Base-by-base conservation (phyloP, 92 coral and sea anemone genomes). In the Siderastrea radians region DNA sequence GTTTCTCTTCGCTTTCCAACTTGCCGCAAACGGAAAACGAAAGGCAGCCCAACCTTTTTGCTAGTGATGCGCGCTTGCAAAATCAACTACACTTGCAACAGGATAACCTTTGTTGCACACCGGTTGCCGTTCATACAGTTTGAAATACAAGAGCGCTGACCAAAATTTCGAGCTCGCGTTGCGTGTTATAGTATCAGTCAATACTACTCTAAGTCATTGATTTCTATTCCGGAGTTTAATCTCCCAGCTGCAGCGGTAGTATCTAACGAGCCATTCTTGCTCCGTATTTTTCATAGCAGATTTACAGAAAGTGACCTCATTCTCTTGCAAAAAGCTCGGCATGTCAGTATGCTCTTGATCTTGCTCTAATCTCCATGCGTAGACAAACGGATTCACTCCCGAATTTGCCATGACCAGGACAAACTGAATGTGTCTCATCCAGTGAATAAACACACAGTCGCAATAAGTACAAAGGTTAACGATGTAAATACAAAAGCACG, bases 351-450 rank as follows among this genome's bases (percentile, higher is more conserved):
- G 3, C 65, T 80, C 38, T n/a, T 70, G 13, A 90, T 83, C 50
- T 66, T 86, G 38, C 93, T 70, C 74, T 49, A 90, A 62, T 52
- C 93, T 76, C 90, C 90, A 86, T 6, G 86, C 90, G 48, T 85
- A 90, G 58, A 90, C 84, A 44, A 90, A 78, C 0, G 90, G 93
- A 44, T 90, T 86, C 2, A 90, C 78, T 16, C 78, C 78, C 19
- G 93, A 90, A 68, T 87, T 90, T 38, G 89, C 78, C 74, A 90
- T 76, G 8, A 86, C 79, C 2, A 90, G 70, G 48, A 85, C 86
- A 66, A 80, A 86, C 61, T 90, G 86, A 16, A 72, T 81, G 77
- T 90, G 90, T 16, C 93, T 85, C 1, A 90, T 77, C 74, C 83
- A 86, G 62, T 90, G 90, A 63, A 90, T 75, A 74, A 77, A 72